Percentiles rank a stretch among this genome's conserved stretches.
Evolutionary conservation across 2,888 invertebrate species (phyloP).

Genomic region (Ochropacha duplaris): DNA sequence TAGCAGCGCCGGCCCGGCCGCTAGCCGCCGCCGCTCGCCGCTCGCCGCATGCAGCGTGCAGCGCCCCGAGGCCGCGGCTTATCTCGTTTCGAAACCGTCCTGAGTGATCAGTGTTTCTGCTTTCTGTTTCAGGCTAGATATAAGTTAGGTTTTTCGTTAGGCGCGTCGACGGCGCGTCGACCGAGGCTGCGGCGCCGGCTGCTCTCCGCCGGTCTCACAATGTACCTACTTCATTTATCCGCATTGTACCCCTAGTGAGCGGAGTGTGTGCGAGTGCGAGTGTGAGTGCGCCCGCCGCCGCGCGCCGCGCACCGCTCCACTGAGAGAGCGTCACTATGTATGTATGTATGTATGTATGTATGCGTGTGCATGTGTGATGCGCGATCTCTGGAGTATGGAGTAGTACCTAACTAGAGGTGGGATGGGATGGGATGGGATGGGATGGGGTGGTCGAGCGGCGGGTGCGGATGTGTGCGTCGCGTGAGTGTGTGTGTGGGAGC

Average conservation of each 20-base stretch:
- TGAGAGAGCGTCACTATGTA: constrained; percentile 6
- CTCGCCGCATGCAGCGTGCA: constrained; percentile 46
- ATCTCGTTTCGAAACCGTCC: constrained; percentile 36
- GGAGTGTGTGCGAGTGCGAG: constrained; percentile 31
- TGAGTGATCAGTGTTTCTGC: constrained; percentile 78
- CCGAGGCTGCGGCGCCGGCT: constrained; percentile 19
- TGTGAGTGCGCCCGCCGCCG: constrained; percentile 80
- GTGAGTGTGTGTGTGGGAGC: constrained; percentile 22
- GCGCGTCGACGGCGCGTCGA: constrained; percentile 83
- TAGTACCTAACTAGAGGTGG: too few species aligned
- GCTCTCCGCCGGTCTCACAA: constrained; percentile 12
- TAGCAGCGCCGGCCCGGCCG: too few species aligned
- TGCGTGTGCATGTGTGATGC: constrained; percentile 18
- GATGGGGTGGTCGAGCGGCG: constrained; percentile 12
- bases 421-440: constrained; percentile 5
- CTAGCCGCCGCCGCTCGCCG: constrained; percentile 15
- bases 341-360: constrained; percentile 10
- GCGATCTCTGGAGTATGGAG: constrained; percentile 24
- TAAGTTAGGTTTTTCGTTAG: constrained; percentile 84
- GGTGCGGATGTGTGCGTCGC: constrained; percentile 22
- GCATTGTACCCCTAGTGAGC: constrained; percentile 30
- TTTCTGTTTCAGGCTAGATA: constrained; percentile 81
- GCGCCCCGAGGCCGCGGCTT: constrained; percentile 50
- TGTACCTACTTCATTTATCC: constrained; percentile 24
- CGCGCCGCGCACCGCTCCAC: constrained; percentile 42